Evolutionary conservation across 2,797 vertebrate genomes (phyloP), one percentile per base, ranked within the genome.

Genomic region (Fratercula arctica): DNA sequence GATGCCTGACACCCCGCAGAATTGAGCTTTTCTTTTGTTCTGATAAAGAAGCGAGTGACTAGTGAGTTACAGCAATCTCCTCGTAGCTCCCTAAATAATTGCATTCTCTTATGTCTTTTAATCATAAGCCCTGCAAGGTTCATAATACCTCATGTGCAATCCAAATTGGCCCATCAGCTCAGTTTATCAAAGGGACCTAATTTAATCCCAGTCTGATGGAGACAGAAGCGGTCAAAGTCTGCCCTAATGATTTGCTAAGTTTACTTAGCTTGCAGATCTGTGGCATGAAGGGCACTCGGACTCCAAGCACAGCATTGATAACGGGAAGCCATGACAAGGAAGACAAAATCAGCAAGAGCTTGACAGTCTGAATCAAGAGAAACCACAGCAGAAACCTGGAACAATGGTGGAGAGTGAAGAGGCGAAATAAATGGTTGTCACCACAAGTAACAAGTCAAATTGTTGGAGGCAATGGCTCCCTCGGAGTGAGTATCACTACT

Each of bases 181-280:
- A n/a, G 85, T 95, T 95, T 91, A 93, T 96, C 92, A 96, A 94
- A 95, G 73, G 68, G 90, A 61, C n/a, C 87, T 89, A 74, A 96
- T 95, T 96, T 93, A 93, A 96, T 94, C 90, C 85, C 25, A 67
- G 73, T 35, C 76, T 92, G 89, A 96, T 93, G 89, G 70, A 87
- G 88, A 92, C 57, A 92, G 69, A 41, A 96, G 57, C 2, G 2
- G 85, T 92, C 86, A 92, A 89, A 89, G 25, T 41, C 80, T 35
- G 9, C 85, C 87, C 68, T 96, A 89, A 95, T 92, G 80, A 96
- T 97, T 90, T 95, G 57, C 85, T 75, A 60, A 76, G 68, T 90
- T 96, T 96, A 92, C 84, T 94, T 89, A 93, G 94, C 92, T 96
- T 95, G 89, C 91, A 94, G 79, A 74, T 92, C 76, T 76, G 60